Base-by-base conservation (phyloP, 2,888 invertebrate genomes). In the Luperina testacea region DNA sequence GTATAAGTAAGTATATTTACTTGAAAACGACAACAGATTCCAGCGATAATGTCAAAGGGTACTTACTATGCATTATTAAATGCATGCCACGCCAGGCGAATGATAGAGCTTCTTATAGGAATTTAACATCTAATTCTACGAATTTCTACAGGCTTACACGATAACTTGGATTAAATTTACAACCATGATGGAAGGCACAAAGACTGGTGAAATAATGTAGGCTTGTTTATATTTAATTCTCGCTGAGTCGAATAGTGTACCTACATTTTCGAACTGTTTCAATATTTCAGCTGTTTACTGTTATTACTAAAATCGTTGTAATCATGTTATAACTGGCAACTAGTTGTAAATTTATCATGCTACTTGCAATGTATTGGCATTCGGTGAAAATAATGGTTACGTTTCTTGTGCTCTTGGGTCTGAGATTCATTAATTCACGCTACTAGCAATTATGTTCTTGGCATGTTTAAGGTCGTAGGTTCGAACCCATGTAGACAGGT, bases 121-220 rank as follows among this genome's bases (percentile, higher is more conserved):
- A 65, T 83, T 83, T 78, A 78, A 83, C 69, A 78, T 83, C 65
- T 70, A 53, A 72, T 78, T 70, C 64, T 64, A 53, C 64, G 70
- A 11, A 51, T 83, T 72, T 78, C 27, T 68, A 32, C 48, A n/a
- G 51, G 45, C 27, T 32, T 45, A 13, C 24, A 17, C 27, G 51
- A 20, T 64, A 59, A 68, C 32, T 59, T 69, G 42, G 32, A 72
- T 83, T 59, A 59, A 69, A n/a, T 61, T 70, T 51, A 53, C 27
- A 76, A 59, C 48, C 53, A 6, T 24, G 42, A 61, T 63, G 32
- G 9, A 24, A 45, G 6, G 48, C 64, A 57, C 11, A 57, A 24
- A n/a, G 11, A 48, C 24, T 38, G 17, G 8, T 24, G 27, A 24
- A 24, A 24, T 27, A n/a, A 59, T 61, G 2, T 61, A 38, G 38